A percentile compares a stretch with the other conserved stretches of the same genome.
Conservation (phyloP, 2,888 invertebrate species). For the Stramonita haemastoma region DNA sequence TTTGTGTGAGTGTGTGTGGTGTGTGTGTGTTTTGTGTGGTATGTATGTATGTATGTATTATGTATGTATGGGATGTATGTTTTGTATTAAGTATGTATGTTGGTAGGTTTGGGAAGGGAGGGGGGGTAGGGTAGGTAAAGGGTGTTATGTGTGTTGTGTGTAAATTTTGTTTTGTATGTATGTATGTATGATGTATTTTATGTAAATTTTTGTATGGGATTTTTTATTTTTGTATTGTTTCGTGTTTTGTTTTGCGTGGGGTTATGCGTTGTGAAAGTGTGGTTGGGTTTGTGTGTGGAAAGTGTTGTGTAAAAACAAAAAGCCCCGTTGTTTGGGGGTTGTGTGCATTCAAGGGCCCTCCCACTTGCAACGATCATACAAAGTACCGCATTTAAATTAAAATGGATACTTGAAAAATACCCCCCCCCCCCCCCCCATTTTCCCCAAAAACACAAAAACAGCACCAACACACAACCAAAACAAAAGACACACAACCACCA, state of each 20-base stretch:
- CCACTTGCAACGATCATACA: background rate
- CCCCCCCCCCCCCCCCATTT: background rate
- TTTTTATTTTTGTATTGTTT: background rate
- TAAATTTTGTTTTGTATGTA: background rate
- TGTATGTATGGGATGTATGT: too few species aligned
- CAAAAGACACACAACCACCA: background rate
- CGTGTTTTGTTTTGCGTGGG: background rate
- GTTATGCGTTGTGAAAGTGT: background rate
- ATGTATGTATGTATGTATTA: background rate
- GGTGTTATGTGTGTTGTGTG: background rate
- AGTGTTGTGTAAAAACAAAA: background rate
- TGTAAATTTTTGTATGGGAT: background rate
- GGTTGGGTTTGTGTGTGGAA: background rate
- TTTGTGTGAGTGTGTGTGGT: background rate
- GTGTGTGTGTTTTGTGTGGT: background rate
- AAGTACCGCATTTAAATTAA: too few species aligned
- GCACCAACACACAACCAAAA: too few species aligned
- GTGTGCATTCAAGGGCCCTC: background rate
- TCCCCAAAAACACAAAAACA: background rate
- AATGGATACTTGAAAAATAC: too few species aligned
- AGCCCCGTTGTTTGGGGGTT: background rate
- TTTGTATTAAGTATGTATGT: background rate
- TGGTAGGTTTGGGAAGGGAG: background rate
- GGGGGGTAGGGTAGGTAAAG: too few species aligned
- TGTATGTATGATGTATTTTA: background rate